Evolutionary conservation across 2,888 invertebrate genomes (phyloP).

Genomic region (Sarcophaga caerulescens): DNA sequence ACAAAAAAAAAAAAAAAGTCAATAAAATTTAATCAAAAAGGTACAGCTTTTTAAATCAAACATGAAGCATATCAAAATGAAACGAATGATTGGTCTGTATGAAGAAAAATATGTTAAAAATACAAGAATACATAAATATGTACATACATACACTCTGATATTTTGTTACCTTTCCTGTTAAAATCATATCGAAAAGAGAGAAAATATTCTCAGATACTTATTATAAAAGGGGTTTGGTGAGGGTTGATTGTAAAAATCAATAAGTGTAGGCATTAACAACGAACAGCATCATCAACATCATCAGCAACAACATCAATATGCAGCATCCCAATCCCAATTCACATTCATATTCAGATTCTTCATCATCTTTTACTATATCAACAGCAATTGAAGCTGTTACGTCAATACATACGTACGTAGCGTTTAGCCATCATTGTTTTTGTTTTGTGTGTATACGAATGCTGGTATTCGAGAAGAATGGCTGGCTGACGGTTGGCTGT

Average conservation of each 20-base stretch:
- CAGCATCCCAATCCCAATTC: not conserved
- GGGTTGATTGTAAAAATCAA: conserved; percentile 44
- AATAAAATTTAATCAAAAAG: not conserved
- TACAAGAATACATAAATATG: no score
- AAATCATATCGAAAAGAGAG: not conserved
- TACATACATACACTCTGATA: no score
- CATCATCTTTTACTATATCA: not conserved
- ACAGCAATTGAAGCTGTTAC: conserved; percentile 2
- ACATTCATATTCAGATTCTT: not conserved
- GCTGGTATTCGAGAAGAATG: not conserved
- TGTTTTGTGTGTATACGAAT: not conserved
- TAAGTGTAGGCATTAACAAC: conserved; percentile 53
- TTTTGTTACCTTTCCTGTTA: no score
- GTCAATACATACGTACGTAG: no score
- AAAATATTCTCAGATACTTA: not conserved
- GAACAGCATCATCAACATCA: conserved; percentile 32
- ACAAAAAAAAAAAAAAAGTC: not conserved
- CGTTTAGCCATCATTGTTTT: conserved; percentile 39
- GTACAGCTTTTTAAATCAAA: not conserved
- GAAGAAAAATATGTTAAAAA: no score
- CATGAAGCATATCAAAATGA: no score
- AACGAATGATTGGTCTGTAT: no score
- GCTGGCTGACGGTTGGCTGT: not conserved
- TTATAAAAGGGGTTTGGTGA: not conserved
- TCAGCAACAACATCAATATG: not conserved